Evolutionary conservation across 2,113 vertebrate species (phyloP).

Genomic region (Noturus placidus): DNA sequence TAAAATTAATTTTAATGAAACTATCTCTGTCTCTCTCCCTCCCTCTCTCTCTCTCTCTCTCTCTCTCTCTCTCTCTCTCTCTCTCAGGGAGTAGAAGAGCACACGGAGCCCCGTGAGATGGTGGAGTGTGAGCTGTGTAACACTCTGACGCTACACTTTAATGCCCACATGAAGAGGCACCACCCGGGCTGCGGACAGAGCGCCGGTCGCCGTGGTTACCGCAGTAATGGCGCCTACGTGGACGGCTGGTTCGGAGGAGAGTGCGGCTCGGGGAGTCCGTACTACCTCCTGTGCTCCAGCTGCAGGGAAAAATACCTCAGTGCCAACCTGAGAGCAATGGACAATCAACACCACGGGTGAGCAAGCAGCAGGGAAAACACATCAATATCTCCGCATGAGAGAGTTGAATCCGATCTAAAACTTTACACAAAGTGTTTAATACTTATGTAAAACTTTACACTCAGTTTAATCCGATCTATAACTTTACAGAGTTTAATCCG

Average conservation of each 20-base stretch:
- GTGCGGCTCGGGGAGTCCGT: slow-evolving; percentile 78
- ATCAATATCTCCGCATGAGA: not conserved
- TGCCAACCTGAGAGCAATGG: slow-evolving; percentile 57
- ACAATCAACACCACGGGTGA: slow-evolving; percentile 67
- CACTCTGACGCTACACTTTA: slow-evolving; percentile 77
- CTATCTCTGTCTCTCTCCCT: not conserved
- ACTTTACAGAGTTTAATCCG: not conserved
- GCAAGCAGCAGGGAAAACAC: not conserved
- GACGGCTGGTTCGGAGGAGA: slow-evolving; percentile 82
- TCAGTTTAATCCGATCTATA: not conserved
- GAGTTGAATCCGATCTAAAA: not conserved
- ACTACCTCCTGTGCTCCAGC: slow-evolving; percentile 76
- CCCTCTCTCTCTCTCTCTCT: not conserved
- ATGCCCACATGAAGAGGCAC: slow-evolving; percentile 75
- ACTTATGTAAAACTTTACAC: too few relatives aligned
- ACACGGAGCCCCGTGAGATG: slow-evolving; percentile 69
- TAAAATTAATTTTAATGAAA: too few relatives aligned
- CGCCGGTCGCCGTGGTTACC: slow-evolving; percentile 76
- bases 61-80: not conserved
- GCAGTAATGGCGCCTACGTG: slow-evolving; percentile 77
- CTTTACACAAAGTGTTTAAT: not conserved
- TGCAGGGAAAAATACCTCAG: slow-evolving; percentile 77
- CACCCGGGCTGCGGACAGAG: slow-evolving; percentile 81
- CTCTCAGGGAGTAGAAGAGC: slow-evolving; percentile 70
- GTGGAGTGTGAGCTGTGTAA: slow-evolving; percentile 79